Conservation (phyloP, 2,888 invertebrate species). For the Pachycephus smyrnensis region DNA sequence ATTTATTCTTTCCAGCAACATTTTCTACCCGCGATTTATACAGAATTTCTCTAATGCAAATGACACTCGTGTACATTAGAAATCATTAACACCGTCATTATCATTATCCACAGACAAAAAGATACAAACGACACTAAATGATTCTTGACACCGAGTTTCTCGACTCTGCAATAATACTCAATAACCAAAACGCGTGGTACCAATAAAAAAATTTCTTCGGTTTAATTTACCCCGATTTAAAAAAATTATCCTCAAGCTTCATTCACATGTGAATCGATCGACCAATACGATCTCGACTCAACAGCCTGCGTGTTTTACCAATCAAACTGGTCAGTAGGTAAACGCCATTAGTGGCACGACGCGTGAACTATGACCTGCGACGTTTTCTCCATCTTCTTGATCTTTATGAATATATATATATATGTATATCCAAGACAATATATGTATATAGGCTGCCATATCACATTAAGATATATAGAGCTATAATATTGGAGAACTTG, state of each 20-base stretch:
- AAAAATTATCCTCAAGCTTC: neutral
- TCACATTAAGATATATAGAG: neutral
- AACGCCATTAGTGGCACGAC: neutral
- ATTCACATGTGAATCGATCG: neutral
- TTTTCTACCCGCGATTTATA: neutral
- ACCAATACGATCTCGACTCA: neutral
- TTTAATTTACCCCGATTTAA: neutral
- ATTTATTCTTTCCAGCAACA: too few species aligned
- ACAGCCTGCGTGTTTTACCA: neutral
- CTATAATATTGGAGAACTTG: neutral
- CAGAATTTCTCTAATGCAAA: too few species aligned
- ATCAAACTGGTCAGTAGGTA: neutral
- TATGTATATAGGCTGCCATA: neutral
- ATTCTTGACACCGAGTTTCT: neutral
- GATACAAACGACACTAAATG: neutral
- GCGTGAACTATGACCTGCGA: neutral
- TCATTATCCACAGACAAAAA: too few species aligned
- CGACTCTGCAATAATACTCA: neutral
- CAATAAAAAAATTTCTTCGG: neutral
- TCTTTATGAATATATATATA: too few species aligned
- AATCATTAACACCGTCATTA: too few species aligned
- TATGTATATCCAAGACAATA: neutral
- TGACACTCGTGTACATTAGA: too few species aligned
- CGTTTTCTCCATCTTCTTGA: neutral
- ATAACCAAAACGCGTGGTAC: neutral